A percentile compares a stretch with the other conserved stretches of the same genome.
Evolutionary conservation across 2,888 invertebrate species (phyloP).

Genomic region (Phortica magna): DNA sequence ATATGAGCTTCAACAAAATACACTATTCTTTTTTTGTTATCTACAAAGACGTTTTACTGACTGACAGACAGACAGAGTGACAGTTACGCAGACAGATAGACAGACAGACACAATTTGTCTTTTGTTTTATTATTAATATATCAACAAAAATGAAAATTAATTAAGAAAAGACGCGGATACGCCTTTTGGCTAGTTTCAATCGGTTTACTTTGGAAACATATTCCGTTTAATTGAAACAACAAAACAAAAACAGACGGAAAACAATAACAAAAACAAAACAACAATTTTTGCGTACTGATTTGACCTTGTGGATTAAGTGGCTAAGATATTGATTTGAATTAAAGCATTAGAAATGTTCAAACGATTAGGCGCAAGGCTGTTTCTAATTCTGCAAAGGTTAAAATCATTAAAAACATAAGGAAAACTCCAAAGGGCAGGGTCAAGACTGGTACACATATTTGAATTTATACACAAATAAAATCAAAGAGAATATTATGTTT

Average conservation of each 20-base stretch:
- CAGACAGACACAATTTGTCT: not conserved
- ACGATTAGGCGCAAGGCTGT: not conserved
- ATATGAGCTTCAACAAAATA: constrained; percentile 11
- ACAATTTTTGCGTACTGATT: constrained; percentile 6
- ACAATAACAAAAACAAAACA: not conserved
- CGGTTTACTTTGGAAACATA: not conserved
- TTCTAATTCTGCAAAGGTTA: too few species aligned
- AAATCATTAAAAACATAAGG: too few species aligned
- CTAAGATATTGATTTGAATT: not conserved
- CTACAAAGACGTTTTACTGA: too few species aligned
- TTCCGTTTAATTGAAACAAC: not conserved
- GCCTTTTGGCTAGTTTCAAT: not conserved
- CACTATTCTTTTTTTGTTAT: not conserved
- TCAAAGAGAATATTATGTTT: too few species aligned
- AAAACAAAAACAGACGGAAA: not conserved
- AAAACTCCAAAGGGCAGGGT: too few species aligned
- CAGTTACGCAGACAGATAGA: too few species aligned
- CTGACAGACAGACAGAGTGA: not conserved
- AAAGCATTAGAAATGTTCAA: not conserved
- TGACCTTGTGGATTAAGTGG: constrained; percentile 4
- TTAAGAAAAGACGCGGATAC: not conserved
- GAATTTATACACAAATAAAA: too few species aligned
- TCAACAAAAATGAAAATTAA: not conserved
- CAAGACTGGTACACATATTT: too few species aligned
- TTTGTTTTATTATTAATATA: not conserved